phyloP scores from a whole-genome alignment of 2,797 vertebrate genomes.

The Enteromius mattozi region DNA sequence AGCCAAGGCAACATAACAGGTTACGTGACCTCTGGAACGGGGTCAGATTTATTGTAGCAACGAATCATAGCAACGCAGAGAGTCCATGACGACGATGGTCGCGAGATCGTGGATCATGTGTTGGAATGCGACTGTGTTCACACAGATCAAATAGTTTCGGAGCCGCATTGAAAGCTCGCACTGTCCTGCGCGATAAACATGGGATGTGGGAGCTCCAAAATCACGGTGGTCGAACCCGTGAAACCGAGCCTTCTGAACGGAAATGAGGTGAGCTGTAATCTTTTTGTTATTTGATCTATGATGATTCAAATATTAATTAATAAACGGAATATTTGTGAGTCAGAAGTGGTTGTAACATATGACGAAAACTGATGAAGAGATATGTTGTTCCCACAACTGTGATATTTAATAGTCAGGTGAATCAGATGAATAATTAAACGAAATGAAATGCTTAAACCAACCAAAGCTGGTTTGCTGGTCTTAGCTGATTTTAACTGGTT shows the following conservation, averaged over 20 bases:
- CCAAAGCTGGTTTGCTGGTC: background rate
- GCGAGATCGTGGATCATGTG: slow-evolving; percentile 49
- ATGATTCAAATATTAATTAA: background rate
- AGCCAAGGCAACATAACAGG: slow-evolving; percentile 24
- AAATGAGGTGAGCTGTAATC: slow-evolving; percentile 68
- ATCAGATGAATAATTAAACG: slow-evolving; percentile 12
- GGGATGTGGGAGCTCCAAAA: slow-evolving; percentile 76
- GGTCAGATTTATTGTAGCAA: slow-evolving; percentile 84
- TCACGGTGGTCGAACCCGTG: slow-evolving; percentile 66
- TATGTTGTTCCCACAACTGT: background rate
- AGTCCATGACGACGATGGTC: slow-evolving; percentile 64
- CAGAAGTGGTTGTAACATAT: background rate
- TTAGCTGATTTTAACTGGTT: background rate
- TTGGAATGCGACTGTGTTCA: slow-evolving; percentile 69
- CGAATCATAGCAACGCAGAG: slow-evolving; percentile 74
- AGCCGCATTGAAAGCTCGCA: background rate
- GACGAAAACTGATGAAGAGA: background rate
- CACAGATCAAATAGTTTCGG: slow-evolving; percentile 5
- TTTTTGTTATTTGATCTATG: background rate
- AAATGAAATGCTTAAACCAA: background rate
- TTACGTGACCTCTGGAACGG: slow-evolving; percentile 49
- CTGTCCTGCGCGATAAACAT: slow-evolving; percentile 56
- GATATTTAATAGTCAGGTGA: background rate
- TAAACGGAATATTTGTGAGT: background rate
- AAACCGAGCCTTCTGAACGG: slow-evolving; percentile 42